Conservation (phyloP, 1,140 invertebrate genomes). For the Bombus polaris region DNA sequence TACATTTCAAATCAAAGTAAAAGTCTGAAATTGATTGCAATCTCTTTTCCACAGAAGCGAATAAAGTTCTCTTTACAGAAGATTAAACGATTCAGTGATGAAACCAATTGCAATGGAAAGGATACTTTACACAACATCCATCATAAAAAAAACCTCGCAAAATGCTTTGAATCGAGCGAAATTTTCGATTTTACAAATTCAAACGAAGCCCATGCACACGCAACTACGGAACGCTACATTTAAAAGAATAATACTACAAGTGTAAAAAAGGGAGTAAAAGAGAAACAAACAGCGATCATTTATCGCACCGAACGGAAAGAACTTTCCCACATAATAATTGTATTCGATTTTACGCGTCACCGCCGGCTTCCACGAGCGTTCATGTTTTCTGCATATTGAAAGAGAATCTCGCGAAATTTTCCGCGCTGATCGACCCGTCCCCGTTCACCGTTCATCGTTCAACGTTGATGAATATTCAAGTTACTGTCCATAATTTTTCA, state of each 20-base stretch:
- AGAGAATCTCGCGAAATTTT: conserved; percentile 3
- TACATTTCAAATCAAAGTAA: neutral
- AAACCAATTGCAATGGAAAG: neutral
- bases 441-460: neutral
- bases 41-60: neutral
- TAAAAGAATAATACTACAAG: neutral
- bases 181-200: neutral
- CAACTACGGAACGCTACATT: neutral
- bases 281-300: neutral
- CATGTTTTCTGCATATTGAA: conserved; percentile 10
- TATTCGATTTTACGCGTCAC: conserved; percentile 17
- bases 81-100: neutral
- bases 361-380: neutral
- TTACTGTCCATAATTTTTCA: conserved; percentile 37
- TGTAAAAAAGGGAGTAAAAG: neutral
- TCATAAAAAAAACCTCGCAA: neutral
- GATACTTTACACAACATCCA: neutral
- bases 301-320: neutral
- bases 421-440: neutral
- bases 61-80: neutral
- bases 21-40: neutral
- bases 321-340: conserved; percentile 12
- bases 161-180: neutral
- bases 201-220: neutral
- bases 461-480: conserved; percentile 36